Evolutionary conservation across 2,888 invertebrate species (phyloP).

Genomic region (Thymelicus lineola): DNA sequence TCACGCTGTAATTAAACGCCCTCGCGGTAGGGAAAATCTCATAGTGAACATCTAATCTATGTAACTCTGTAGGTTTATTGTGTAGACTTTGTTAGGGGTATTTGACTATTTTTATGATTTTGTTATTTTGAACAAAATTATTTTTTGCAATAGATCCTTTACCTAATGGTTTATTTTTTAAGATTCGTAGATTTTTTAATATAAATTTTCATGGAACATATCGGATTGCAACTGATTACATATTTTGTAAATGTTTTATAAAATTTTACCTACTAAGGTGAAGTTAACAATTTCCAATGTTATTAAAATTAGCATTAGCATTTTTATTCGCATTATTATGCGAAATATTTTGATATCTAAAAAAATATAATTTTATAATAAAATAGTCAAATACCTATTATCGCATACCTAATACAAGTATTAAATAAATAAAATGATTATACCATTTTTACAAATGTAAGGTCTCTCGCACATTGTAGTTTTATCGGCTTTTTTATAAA

Average conservation of each 20-base stretch:
- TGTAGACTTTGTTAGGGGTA: slow-evolving; percentile 3
- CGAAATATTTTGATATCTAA: too few relatives aligned
- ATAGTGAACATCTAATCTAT: slow-evolving; percentile 16
- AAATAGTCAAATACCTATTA: slow-evolving; percentile 27
- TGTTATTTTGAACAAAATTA: not conserved
- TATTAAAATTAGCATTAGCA: too few relatives aligned
- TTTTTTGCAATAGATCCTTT: not conserved
- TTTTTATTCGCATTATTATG: too few relatives aligned
- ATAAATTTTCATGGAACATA: too few relatives aligned
- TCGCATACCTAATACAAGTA: slow-evolving; percentile 33
- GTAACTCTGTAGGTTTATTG: slow-evolving; percentile 12
- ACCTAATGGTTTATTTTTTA: too few relatives aligned
- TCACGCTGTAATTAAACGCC: slow-evolving; percentile 34
- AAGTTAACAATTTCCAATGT: too few relatives aligned
- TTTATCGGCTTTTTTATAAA: slow-evolving; percentile 14
- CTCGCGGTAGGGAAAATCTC: slow-evolving; percentile 21
- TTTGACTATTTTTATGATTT: slow-evolving; percentile 13
- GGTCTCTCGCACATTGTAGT: slow-evolving; percentile 23
- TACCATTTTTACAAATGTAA: slow-evolving; percentile 11
- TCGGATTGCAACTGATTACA: too few relatives aligned
- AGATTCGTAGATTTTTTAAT: too few relatives aligned
- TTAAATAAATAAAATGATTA: slow-evolving; percentile 20
- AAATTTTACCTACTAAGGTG: too few relatives aligned
- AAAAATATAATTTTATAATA: not conserved
- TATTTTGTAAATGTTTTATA: too few relatives aligned